Conservation (phyloP, 2,113 vertebrate genomes). For the Chloropsis hardwickii region DNA sequence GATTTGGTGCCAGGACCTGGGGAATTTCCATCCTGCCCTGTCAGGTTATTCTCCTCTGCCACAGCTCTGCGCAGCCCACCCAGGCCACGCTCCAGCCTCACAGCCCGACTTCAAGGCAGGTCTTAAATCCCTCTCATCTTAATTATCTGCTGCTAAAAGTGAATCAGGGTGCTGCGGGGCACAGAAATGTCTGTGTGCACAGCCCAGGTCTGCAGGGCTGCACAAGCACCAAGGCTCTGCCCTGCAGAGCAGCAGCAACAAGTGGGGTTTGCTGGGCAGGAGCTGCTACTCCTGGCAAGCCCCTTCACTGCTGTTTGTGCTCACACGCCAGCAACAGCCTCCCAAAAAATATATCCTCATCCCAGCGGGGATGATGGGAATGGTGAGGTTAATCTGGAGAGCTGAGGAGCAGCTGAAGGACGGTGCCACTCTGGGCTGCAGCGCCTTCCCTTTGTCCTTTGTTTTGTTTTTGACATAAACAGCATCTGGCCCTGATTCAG, state of each 20-base stretch:
- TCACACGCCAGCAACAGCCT: background rate
- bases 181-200: background rate
- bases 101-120: background rate
- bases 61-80: background rate
- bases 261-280: background rate
- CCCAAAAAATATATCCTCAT: accelerated
- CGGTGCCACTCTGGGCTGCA: background rate
- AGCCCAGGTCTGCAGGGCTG: background rate
- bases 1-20: background rate
- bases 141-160: background rate
- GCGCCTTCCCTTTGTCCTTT: slow-evolving; percentile 23
- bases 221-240: background rate
- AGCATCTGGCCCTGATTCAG: slow-evolving; percentile 24
- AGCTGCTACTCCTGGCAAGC: background rate
- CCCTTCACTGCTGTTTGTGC: background rate
- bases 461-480: slow-evolving; percentile 20
- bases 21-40: background rate
- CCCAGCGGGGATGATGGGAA: background rate
- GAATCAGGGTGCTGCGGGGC: background rate
- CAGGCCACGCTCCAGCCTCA: accelerated
- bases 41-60: background rate
- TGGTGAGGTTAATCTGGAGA: background rate
- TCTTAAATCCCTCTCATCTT: background rate
- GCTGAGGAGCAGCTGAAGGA: background rate
- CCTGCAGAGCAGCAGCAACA: background rate